A percentile compares a stretch with the other conserved stretches of the same genome.
phyloP scores from a whole-genome alignment of 2,797 vertebrate genomes.

The Premnoplex brunnescens region DNA sequence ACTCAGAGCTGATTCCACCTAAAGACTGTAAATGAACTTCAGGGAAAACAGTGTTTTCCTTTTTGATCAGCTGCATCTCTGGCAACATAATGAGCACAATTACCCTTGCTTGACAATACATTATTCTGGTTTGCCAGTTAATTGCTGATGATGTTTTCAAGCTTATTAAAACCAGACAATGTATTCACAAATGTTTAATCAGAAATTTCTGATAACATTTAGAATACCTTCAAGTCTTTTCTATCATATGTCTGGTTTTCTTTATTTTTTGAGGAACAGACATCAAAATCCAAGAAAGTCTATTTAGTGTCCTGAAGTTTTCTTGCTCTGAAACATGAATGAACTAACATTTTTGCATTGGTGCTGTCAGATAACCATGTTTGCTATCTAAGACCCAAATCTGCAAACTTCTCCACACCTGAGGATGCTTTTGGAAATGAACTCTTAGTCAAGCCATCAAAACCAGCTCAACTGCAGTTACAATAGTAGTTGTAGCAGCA shows the following conservation, averaged over 20 bases:
- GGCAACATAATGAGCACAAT: conserved; percentile 52
- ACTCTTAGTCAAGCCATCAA: not conserved
- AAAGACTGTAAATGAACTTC: conserved; percentile 41
- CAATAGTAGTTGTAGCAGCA: not conserved
- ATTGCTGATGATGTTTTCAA: conserved; percentile 50
- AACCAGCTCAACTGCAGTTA: not conserved
- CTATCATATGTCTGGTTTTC: not conserved
- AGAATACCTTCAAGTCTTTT: not conserved
- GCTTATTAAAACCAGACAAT: conserved; percentile 50
- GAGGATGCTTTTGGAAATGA: not conserved
- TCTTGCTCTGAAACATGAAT: not conserved
- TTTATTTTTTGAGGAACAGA: not conserved
- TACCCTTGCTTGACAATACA: conserved; percentile 16
- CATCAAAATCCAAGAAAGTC: not conserved
- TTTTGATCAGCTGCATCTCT: conserved; percentile 55
- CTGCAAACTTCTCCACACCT: not conserved
- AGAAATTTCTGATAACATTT: not conserved
- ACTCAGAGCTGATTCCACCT: not conserved
- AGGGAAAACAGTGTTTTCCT: conserved; percentile 1
- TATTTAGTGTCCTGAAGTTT: not conserved
- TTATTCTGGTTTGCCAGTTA: conserved; percentile 15
- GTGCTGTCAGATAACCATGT: not conserved
- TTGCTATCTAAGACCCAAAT: not conserved
- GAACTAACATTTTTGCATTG: not conserved
- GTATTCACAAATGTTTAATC: conserved; percentile 24